Percentiles rank a stretch among this genome's conserved stretches.
Conservation (phyloP, 1,140 invertebrate genomes). For the Agrilus planipennis region DNA sequence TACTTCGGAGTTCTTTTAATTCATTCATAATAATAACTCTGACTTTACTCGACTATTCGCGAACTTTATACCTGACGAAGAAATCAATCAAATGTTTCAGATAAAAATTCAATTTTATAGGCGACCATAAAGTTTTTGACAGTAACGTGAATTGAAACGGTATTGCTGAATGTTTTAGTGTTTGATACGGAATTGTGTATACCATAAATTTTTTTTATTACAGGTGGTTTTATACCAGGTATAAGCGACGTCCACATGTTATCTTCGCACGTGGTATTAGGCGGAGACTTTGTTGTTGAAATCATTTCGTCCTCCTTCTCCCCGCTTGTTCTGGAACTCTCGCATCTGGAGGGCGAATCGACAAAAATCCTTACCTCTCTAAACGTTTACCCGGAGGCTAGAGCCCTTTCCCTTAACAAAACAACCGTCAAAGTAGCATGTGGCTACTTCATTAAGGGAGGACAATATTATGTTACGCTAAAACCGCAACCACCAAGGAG, state of each 20-base stretch:
- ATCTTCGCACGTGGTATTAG: constrained; percentile 48
- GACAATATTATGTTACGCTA: constrained; percentile 38
- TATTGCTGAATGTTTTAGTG: no score
- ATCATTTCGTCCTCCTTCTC: constrained; percentile 35
- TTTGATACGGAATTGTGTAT: no score
- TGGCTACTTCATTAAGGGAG: constrained; percentile 54
- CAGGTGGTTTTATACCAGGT: constrained; percentile 30
- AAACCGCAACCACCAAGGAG: constrained; percentile 32
- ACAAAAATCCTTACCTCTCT: constrained; percentile 30
- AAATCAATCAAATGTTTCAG: no score
- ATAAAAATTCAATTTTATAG: no score
- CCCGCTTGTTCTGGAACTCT: constrained; percentile 34
- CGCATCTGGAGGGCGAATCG: constrained; percentile 26
- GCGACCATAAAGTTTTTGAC: no score
- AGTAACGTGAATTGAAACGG: no score
- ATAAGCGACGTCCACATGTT: constrained; percentile 40
- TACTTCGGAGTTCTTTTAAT: no score
- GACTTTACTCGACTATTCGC: no score
- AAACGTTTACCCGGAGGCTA: constrained; percentile 29
- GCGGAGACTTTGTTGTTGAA: constrained; percentile 48
- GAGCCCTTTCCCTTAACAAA: constrained; percentile 21
- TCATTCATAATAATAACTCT: no score
- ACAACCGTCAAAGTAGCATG: constrained; percentile 49
- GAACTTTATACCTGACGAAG: no score
- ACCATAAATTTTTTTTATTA: constrained; percentile 13